phyloP scores from a whole-genome alignment of 1,140 invertebrate species.

The Calosoma granatense region DNA sequence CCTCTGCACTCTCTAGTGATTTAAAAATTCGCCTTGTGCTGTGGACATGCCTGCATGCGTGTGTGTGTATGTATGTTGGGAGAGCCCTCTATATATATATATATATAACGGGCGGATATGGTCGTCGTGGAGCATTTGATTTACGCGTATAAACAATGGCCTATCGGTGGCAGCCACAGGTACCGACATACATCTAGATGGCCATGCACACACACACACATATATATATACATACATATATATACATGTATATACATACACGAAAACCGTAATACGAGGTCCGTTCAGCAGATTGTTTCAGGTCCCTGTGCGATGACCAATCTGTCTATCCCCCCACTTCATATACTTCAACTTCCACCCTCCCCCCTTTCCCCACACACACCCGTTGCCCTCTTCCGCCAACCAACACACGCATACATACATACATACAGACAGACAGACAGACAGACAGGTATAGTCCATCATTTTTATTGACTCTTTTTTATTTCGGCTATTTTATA shows the following conservation, averaged over 20 bases:
- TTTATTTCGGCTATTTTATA: too few relatives aligned
- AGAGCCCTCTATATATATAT: background rate
- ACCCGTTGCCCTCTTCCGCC: too few relatives aligned
- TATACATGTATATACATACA: background rate
- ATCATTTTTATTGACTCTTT: background rate
- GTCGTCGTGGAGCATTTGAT: background rate
- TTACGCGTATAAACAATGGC: conserved; percentile 7
- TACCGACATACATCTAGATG: conserved; percentile 6
- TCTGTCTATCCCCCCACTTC: background rate
- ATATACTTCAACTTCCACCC: background rate
- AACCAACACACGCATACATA: background rate
- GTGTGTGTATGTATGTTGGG: background rate
- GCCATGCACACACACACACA: background rate
- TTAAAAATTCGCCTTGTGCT: background rate
- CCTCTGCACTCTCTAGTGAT: background rate
- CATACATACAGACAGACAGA: too few relatives aligned
- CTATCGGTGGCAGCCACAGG: conserved; percentile 7
- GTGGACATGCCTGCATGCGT: background rate
- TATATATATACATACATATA: conserved; percentile 1
- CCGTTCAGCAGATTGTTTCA: background rate
- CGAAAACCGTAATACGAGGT: background rate
- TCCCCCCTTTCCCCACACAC: too few relatives aligned
- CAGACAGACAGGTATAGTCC: background rate
- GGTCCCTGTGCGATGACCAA: background rate
- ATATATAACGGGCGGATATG: background rate